phyloP scores from a whole-genome alignment of 2,888 invertebrate genomes.

The Subacronicta megacephala region DNA sequence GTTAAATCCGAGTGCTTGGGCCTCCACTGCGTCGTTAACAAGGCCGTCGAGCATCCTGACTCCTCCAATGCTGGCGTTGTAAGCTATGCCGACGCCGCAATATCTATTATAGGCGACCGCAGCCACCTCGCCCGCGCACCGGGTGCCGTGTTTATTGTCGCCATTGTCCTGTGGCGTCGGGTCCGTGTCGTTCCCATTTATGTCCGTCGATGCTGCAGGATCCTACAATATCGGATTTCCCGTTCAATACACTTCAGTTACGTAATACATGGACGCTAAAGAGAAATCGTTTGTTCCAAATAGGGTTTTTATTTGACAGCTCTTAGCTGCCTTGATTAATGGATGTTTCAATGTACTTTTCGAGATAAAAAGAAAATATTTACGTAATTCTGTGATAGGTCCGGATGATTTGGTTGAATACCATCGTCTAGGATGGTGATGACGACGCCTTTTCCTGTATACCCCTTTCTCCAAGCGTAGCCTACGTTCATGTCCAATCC shows the following conservation, averaged over 20 bases:
- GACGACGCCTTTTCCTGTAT: slow-evolving; percentile 98
- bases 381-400: slow-evolving; percentile 97
- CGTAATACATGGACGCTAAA: slow-evolving; percentile 35
- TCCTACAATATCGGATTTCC: slow-evolving; percentile 90
- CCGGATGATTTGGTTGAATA: slow-evolving; percentile 98
- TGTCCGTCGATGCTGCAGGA: slow-evolving; percentile 98
- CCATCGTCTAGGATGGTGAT: slow-evolving; percentile 99
- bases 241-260: slow-evolving; percentile 49
- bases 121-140: slow-evolving; percentile 99
- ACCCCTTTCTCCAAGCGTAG: slow-evolving; percentile 98
- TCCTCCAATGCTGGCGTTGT: slow-evolving; percentile 98
- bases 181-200: slow-evolving; percentile 99
- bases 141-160: slow-evolving; percentile 99
- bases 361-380: slow-evolving; percentile 77
- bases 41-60: slow-evolving; percentile 99
- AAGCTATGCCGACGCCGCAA: slow-evolving; percentile 99
- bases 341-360: slow-evolving; percentile 17
- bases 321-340: slow-evolving; percentile 36
- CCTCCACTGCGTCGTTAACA: slow-evolving; percentile 98
- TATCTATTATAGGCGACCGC: slow-evolving; percentile 98
- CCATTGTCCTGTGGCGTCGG: slow-evolving; percentile 99
- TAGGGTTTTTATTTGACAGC: slow-evolving; percentile 34
- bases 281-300: slow-evolving; percentile 37
- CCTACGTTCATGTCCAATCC: slow-evolving; percentile 99
- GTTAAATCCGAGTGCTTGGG: slow-evolving; percentile 96